Percentiles rank a stretch among this genome's conserved stretches.
phyloP scores from a whole-genome alignment of 2,797 vertebrate genomes.

The Parambassis ranga region DNA sequence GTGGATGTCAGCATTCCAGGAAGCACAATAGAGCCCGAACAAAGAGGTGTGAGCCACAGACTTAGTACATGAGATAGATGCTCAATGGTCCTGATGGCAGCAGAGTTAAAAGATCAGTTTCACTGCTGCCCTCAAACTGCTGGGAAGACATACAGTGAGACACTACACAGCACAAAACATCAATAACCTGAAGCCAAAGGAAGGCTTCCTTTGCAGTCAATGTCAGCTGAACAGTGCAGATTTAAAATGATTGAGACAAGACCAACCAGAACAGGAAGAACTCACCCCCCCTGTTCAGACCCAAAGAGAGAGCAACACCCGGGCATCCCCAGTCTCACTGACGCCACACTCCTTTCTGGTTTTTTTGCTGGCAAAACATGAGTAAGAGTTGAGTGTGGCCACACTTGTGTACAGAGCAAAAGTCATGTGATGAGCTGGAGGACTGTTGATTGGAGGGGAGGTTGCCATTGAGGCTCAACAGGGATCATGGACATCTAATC shows the following conservation, averaged over 20 bases:
- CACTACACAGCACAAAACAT: background rate
- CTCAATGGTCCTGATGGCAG: slow-evolving; percentile 30
- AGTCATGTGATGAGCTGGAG: slow-evolving; percentile 47
- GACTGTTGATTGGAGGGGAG: slow-evolving; percentile 35
- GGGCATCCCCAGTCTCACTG: slow-evolving; percentile 12
- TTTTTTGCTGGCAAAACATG: slow-evolving; percentile 1
- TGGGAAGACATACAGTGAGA: background rate
- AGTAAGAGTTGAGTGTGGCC: slow-evolving; percentile 10
- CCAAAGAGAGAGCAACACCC: background rate
- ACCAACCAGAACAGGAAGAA: background rate
- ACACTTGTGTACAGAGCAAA: slow-evolving; percentile 15
- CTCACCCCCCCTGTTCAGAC: background rate
- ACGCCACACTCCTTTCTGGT: slow-evolving; percentile 1
- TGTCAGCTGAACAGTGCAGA: background rate
- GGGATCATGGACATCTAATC: slow-evolving; percentile 70
- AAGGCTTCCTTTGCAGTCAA: no score
- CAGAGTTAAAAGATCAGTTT: slow-evolving; percentile 5
- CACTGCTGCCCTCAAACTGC: background rate
- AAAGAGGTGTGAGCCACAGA: slow-evolving; percentile 67
- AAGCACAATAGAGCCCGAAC: slow-evolving; percentile 75
- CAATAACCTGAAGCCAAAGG: no score
- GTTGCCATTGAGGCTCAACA: slow-evolving; percentile 54
- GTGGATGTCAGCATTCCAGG: slow-evolving; percentile 79
- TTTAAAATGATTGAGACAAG: no score
- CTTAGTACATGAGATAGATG: slow-evolving; percentile 56